Evolutionary conservation across 2,888 invertebrate genomes (phyloP), one percentile per base, ranked within the genome.

Genomic region (Palloptera scutellata): DNA sequence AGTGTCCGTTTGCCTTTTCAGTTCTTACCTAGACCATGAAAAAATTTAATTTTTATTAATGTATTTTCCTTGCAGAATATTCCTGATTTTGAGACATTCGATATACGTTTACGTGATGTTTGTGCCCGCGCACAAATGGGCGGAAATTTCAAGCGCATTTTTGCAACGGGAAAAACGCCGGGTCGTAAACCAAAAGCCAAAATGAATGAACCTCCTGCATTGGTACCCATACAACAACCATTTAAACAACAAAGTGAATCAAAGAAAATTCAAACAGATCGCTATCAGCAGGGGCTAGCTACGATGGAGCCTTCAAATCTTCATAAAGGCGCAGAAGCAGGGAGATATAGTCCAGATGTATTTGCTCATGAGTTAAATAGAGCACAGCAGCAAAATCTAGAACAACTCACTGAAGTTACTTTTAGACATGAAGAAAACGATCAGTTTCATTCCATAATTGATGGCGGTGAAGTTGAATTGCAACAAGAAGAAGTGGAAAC

Each of bases 1-100:
- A n/a, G 10, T 43, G 8, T 61, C 42, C 10, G n/a, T n/a, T n/a
- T n/a, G n/a, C n/a, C n/a, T n/a, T n/a, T n/a, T n/a, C n/a, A n/a
- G n/a, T n/a, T 17, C 17, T 1, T 57, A 3, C 5, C 20, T 1
- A 13, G 2, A 61, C 13, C 41, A 10, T 40, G 13, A 2, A 9
- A 48, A 19, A 43, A 59, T 30, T 4, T 4, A 30, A 30, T 54
- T 40, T 54, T 41, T 51, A 53, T 41, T 15, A 15, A 13, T 10
- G 53, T 30, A 43, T 17, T 45, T 69, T 9, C 51, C 52, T 86
- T 86, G 10, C 78, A 91, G 89, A 88, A 88, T 76, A 90, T 92
- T 80, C 91, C 92, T 17, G 93, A 94, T 81, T 86, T 94, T 62
- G 91, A 92, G 77, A 92, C 91, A 13, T 88, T 89, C 74, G 92